Percentiles rank a stretch among this genome's conserved stretches.
These are phyloP conservation scores for Hippocampus kuda DNA, from an alignment of 2,797 vertebrate genomes.

Conservation along the genomic window DNA sequence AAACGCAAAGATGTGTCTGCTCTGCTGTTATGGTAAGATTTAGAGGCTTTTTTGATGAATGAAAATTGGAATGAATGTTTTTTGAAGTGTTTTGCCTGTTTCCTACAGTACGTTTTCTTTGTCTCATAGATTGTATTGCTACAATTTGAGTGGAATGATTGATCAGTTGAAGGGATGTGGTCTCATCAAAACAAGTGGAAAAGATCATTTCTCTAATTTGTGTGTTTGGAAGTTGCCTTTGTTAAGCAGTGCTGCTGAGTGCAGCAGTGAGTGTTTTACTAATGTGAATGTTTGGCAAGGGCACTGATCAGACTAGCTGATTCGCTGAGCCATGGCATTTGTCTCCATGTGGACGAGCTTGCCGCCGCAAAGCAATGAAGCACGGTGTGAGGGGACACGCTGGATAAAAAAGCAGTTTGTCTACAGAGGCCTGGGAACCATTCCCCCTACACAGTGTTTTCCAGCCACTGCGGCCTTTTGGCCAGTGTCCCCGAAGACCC, in stretches of 20 bases:
- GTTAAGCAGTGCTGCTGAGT: slow-evolving; percentile 1
- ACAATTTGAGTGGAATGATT: neutral
- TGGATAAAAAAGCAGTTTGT: slow-evolving; percentile 44
- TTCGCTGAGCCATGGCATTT: slow-evolving; percentile 3
- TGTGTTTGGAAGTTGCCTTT: neutral
- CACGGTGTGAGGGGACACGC: slow-evolving; percentile 19
- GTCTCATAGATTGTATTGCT: neutral
- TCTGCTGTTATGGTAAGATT: slow-evolving; percentile 64
- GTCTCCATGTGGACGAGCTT: slow-evolving; percentile 27
- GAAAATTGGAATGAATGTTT: neutral
- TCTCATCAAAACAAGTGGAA: neutral
- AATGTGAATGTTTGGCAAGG: neutral
- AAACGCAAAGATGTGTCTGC: slow-evolving; percentile 52
- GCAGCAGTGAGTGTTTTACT: neutral
- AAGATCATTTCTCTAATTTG: neutral
- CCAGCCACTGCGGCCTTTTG: slow-evolving; percentile 50
- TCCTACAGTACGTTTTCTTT: neutral
- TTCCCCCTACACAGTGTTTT: slow-evolving; percentile 31
- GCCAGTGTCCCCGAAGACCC: slow-evolving; percentile 37
- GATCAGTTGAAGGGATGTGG: neutral
- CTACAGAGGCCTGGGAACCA: slow-evolving; percentile 59
- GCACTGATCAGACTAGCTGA: slow-evolving; percentile 1
- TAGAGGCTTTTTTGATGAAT: slow-evolving; percentile 5
- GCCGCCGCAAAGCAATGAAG: slow-evolving; percentile 10
- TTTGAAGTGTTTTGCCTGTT: neutral